phyloP scores from a whole-genome alignment of 2,797 vertebrate genomes.

The Epinephelus coioides region DNA sequence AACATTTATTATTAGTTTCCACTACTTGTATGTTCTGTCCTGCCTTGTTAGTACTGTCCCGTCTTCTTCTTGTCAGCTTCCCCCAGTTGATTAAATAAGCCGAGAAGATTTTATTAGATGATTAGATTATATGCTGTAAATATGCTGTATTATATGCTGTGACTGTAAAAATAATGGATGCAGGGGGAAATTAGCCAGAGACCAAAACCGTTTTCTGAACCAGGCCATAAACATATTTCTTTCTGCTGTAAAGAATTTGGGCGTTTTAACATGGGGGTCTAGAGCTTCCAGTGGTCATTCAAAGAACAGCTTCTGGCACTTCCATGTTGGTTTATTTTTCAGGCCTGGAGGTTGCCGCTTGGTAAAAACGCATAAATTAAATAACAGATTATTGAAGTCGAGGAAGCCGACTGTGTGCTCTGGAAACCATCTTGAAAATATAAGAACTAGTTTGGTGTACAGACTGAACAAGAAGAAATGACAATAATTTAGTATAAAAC shows the following conservation, averaged over 20 bases:
- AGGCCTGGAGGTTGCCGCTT: no score
- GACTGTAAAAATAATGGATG: no score
- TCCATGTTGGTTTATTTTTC: no score
- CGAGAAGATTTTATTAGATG: background rate
- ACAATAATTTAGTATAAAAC: background rate
- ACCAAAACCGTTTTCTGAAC: no score
- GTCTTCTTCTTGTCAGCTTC: background rate
- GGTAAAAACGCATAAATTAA: background rate
- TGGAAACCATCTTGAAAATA: background rate
- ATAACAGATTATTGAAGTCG: background rate
- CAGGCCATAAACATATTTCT: no score
- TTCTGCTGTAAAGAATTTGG: no score
- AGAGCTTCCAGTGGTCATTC: no score
- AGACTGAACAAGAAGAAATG: background rate
- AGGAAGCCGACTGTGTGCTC: background rate
- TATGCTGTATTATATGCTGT: no score
- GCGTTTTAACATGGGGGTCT: no score
- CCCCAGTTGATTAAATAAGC: background rate
- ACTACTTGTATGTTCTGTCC: background rate
- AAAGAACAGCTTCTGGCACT: no score
- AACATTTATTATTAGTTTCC: background rate
- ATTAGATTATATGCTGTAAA: slow-evolving; percentile 3
- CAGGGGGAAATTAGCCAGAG: no score
- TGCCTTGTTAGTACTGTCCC: background rate
- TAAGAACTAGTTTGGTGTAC: background rate